Evolutionary conservation across 2,888 invertebrate genomes (phyloP), one percentile per base, ranked within the genome.

Genomic region (Argyra leucocephala): DNA sequence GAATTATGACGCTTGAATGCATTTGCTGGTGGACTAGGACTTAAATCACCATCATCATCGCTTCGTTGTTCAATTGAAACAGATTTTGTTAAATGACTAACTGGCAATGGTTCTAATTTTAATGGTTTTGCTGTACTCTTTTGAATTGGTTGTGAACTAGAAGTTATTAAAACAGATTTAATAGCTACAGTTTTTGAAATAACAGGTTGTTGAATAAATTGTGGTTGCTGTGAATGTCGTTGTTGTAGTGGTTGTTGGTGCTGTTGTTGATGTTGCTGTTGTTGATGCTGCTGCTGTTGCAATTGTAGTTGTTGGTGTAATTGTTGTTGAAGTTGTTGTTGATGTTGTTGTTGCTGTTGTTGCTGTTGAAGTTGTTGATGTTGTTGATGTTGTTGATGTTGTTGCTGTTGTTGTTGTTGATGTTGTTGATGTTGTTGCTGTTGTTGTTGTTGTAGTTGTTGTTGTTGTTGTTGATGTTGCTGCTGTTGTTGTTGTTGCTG

Each of bases 1-100:
- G 86, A 86, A 73, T 86, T 86, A 76, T 86, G 86, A 0, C 86
- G 81, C 76, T 83, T 83, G 78, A 86, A 80, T n/a, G 76, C 80
- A 71, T 78, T 79, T 23, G 79, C 76, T 22, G 81, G 81, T 64
- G 80, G 80, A 68, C 80, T 79, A n/a, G 80, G 80, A 72, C 79
- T 79, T 37, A 80, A 70, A 66, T 80, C 78, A 23, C 78, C 79
- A 64, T 77, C 78, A 23, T 79, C 78, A 66, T 78, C 78, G 66
- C 78, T 78, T 6, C 76, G 76, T 48, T 78, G 76, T 64, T 79
- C 76, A 66, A 77, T 48, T 48, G 48, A 72, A 65, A 78, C 79
- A 3, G 76, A 48, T 48, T 48, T 48, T 48, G 74, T n/a, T 76
- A 75, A 62, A 70, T 72, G 57, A 72, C 66, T 66, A 65, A 26